Evolutionary conservation across 1,140 invertebrate genomes (phyloP).

Genomic region (Drosophila athabasca): DNA sequence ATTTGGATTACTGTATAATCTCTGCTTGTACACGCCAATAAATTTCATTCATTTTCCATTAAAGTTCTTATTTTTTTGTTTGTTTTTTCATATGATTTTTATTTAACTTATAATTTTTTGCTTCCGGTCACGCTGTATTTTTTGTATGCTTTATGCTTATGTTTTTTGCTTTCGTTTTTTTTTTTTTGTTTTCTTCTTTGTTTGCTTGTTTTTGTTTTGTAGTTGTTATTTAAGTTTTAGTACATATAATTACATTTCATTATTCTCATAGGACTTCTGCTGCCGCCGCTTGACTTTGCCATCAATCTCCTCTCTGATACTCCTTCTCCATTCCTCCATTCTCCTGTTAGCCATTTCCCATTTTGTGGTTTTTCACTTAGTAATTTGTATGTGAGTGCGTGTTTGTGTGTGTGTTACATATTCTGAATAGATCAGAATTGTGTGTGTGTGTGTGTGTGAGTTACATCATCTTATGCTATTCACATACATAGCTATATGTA

Average conservation of each 20-base stretch:
- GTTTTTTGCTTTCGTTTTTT: conserved; percentile 26
- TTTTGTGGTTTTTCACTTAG: conserved; percentile 9
- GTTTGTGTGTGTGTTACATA: background rate
- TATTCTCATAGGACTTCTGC: conserved; percentile 67
- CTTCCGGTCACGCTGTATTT: conserved; percentile 24
- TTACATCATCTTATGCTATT: conserved; percentile 45
- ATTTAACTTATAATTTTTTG: conserved; percentile 69
- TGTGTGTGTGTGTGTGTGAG: conserved; percentile 1
- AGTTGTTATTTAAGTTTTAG: conserved; percentile 45
- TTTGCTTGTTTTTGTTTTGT: conserved; percentile 33
- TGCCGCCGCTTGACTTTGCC: conserved; percentile 16
- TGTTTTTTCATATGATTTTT: conserved; percentile 45
- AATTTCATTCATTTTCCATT: background rate
- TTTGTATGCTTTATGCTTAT: conserved; percentile 18
- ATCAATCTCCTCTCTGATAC: conserved; percentile 28
- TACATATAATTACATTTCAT: conserved; percentile 52
- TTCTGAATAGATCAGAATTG: conserved; percentile 33
- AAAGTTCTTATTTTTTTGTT: conserved; percentile 8
- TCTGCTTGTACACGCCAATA: background rate
- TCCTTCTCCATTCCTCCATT: conserved; percentile 39
- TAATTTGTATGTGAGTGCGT: no score
- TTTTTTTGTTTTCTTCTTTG: conserved; percentile 34
- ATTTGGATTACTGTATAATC: no score
- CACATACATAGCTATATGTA: conserved; percentile 59
- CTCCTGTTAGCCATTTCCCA: conserved; percentile 7